Evolutionary conservation across 2,113 vertebrate species (phyloP).

Genomic region (Todiramphus chloris): DNA sequence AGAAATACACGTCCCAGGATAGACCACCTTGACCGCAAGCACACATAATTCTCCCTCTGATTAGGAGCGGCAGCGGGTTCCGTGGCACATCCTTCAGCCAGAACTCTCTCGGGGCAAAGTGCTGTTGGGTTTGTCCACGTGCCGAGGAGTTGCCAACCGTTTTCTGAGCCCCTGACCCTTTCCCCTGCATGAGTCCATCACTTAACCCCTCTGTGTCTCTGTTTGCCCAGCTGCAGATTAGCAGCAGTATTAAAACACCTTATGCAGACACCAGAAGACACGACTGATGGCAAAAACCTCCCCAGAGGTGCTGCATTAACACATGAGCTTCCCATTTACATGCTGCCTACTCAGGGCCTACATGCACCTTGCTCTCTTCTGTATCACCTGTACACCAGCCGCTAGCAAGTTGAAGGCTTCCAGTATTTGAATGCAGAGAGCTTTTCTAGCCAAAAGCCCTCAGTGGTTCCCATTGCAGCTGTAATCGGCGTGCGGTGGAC

Average conservation of each 20-base stretch:
- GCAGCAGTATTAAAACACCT: background rate
- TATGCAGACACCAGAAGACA: background rate
- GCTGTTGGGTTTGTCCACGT: background rate
- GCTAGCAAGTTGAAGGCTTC: background rate
- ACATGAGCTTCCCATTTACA: background rate
- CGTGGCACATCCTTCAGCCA: background rate
- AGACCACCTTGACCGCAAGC: slow-evolving; percentile 39
- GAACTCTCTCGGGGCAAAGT: rapidly evolving
- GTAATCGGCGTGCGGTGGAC: rapidly evolving
- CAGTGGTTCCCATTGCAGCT: background rate
- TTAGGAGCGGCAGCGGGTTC: background rate
- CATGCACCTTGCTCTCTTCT: background rate
- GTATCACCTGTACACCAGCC: background rate
- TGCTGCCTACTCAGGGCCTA: background rate
- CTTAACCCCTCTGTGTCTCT: background rate
- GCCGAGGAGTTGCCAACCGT: background rate
- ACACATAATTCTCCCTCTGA: slow-evolving; percentile 2
- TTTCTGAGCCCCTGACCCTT: background rate
- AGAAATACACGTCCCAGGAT: slow-evolving; percentile 34
- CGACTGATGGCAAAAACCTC: background rate
- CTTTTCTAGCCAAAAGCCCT: background rate
- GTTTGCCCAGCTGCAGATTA: background rate
- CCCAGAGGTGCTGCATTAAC: background rate
- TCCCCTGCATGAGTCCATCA: rapidly evolving
- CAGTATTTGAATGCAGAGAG: background rate